Evolutionary conservation across 1,140 invertebrate species (phyloP), one percentile per base, ranked within the genome.

Genomic region (Linepithema humile): DNA sequence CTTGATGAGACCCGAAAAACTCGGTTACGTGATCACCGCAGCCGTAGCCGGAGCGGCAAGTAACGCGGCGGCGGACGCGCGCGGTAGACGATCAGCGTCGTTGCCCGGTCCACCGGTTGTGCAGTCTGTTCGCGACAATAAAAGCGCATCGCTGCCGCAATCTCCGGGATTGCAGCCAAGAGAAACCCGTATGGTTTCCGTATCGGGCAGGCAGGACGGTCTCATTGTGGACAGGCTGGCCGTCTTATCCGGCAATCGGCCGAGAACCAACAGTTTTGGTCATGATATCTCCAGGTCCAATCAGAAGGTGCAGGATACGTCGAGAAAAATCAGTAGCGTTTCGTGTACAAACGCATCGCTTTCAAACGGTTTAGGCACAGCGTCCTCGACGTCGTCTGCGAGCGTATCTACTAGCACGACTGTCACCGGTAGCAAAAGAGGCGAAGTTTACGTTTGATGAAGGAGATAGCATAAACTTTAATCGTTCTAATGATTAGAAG

Each of bases 381-480:
- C 74, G 1, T 48, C 85, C 7, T 43, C 73, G 2, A 64, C 86
- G 0, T 65, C 78, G 15, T 53, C 78, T 32, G 29, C 77, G 7
- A 65, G 59, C 7, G 72, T 80, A 17, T 26, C 80, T 0, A 10
- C 72, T 7, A 59, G 64, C 17, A 45, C 87, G 9, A 67, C 82
- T 15, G 67, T 88, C 6, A n/a, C 89, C 3, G 86, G 83, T 4
- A 91, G 91, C 67, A 95, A 95, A 80, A 85, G 95, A 48, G 94
- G 94, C 7, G 95, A 95, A 85, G 95, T 95, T 55, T 95, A 95
- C 82, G 95, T 95, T 48, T 95, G 91, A 93, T 74, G 40, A 45
- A 48, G 67, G 32, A 2, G 3, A 10, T 12, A 73, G 73, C 20
- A 9, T 5, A n/a, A 9, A 38, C 17, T 72, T 70, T 20, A 70